Base-by-base conservation (phyloP, 2,113 vertebrate species). In the Grus americana region DNA sequence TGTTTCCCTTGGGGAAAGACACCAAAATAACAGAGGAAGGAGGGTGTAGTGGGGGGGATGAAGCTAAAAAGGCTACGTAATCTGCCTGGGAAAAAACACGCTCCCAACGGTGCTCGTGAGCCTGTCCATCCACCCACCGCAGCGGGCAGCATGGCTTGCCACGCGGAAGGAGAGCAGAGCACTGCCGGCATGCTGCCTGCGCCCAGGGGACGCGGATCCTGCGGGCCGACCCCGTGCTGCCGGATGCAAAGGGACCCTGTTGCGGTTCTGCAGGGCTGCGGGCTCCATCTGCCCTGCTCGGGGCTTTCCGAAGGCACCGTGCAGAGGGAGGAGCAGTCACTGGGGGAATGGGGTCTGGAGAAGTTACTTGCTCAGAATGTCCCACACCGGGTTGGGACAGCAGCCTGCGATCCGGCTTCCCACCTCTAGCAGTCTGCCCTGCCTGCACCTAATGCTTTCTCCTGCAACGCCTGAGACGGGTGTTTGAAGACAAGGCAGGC, bases 11-110 rank as follows among this genome's bases (percentile, higher is more conserved):
- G 72, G 97, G 96, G 98, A 97, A 96, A 62, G 62, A 90, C 97
- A 98, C 97, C 96, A 94, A 97, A 97, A 98, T 98, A 98, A 97
- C 96, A 90, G 85, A 93, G 95, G 95, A 95, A 94, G 92, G 97
- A 83, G 93, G 94, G 88, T 85, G 86, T 86, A 83, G 38, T 22
- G 61, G 54, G 61, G 57, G 84, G 92, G 47, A 82, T 91, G 75
- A 84, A 88, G 84, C 84, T 94, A 79, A 94, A 96, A 97, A 80
- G 82, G 94, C 71, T 55, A 91, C 12, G 79, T 94, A 89, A 93
- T 92, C 93, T 97, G 96, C 98, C 90, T 93, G 97, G 98, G 97
- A 98, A 95, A 95, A 94, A 94, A 78, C 59, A 0, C 1, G 2
- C 95, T 96, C 85, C 93, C 90, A 95, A 54, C 71, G 57, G 70